A percentile compares a stretch with the other conserved stretches of the same genome.
These are phyloP conservation scores for Carabus problematicus DNA, from an alignment of 2,888 invertebrate species.

Conservation along the genomic window DNA sequence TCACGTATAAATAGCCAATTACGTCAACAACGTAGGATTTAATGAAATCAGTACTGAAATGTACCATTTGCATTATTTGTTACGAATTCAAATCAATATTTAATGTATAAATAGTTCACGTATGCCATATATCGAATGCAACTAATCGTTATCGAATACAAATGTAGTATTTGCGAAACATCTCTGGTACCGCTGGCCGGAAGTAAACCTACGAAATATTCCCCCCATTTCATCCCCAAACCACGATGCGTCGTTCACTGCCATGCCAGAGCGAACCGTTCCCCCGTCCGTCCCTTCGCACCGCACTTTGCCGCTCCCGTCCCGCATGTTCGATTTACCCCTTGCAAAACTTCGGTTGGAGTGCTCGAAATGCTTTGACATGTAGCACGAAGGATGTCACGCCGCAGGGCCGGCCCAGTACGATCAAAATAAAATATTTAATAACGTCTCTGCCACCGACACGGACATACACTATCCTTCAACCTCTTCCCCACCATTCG, in stretches of 20 bases:
- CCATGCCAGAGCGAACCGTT: slow-evolving; percentile 8
- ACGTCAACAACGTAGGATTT: too few relatives aligned
- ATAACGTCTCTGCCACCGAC: slow-evolving; percentile 38
- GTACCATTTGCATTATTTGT: too few relatives aligned
- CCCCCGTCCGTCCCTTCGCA: slow-evolving; percentile 18
- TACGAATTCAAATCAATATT: too few relatives aligned
- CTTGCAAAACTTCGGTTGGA: not conserved
- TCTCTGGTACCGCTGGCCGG: slow-evolving; percentile 6
- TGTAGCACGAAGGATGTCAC: slow-evolving; percentile 38
- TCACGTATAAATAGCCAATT: too few relatives aligned
- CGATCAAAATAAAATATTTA: slow-evolving; percentile 43
- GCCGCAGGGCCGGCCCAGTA: slow-evolving; percentile 14
- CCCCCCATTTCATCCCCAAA: slow-evolving; percentile 36
- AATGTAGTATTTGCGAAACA: too few relatives aligned
- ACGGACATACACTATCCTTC: slow-evolving; percentile 32
- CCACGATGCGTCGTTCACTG: slow-evolving; percentile 27
- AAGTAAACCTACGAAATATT: slow-evolving; percentile 35
- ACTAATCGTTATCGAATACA: too few relatives aligned
- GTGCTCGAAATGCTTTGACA: slow-evolving; percentile 39
- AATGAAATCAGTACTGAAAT: too few relatives aligned
- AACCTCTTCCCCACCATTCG: not conserved
- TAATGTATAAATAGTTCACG: too few relatives aligned
- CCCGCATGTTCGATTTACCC: not conserved
- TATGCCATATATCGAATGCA: too few relatives aligned
- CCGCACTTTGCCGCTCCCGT: slow-evolving; percentile 20